Evolutionary conservation across 1,140 invertebrate genomes (phyloP).

Genomic region (Drosophila willistoni): DNA sequence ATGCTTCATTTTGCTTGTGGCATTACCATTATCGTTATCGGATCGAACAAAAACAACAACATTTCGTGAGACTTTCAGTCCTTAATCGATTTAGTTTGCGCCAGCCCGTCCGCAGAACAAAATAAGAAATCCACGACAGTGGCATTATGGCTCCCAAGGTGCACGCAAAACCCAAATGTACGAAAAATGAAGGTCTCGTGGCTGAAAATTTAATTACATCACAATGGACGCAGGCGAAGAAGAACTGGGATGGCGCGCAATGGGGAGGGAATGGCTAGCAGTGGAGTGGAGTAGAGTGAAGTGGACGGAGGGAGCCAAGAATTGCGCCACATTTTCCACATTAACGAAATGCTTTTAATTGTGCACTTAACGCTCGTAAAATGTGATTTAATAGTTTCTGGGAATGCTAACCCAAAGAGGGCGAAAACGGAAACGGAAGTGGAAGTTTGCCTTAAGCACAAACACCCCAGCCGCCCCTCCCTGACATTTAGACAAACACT

Average conservation of each 20-base stretch:
- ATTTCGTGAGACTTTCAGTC: background rate
- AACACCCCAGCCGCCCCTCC: background rate
- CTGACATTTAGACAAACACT: slow-evolving; percentile 2
- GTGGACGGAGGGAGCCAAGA: slow-evolving; percentile 25
- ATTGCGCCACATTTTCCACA: slow-evolving; percentile 70
- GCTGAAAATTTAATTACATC: slow-evolving; percentile 75
- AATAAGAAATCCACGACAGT: background rate
- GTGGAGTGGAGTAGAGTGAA: background rate
- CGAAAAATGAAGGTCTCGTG: slow-evolving; percentile 20
- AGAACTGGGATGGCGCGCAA: background rate
- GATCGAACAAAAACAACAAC: slow-evolving; percentile 28
- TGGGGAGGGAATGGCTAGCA: no score
- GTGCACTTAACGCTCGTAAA: slow-evolving; percentile 81
- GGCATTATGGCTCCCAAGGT: slow-evolving; percentile 40
- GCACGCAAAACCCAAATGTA: slow-evolving; percentile 44
- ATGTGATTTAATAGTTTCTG: slow-evolving; percentile 79
- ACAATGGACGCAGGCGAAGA: slow-evolving; percentile 25
- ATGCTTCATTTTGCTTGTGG: background rate
- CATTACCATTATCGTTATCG: background rate
- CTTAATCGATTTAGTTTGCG: slow-evolving; percentile 70
- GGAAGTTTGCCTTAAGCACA: slow-evolving; percentile 20
- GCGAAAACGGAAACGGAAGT: slow-evolving; percentile 58
- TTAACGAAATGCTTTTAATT: slow-evolving; percentile 81
- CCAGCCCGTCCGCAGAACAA: background rate
- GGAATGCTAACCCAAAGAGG: slow-evolving; percentile 38